These are phyloP conservation scores for Ectemnius lituratus DNA, from an alignment of 2,888 invertebrate genomes.

Conservation along the genomic window DNA sequence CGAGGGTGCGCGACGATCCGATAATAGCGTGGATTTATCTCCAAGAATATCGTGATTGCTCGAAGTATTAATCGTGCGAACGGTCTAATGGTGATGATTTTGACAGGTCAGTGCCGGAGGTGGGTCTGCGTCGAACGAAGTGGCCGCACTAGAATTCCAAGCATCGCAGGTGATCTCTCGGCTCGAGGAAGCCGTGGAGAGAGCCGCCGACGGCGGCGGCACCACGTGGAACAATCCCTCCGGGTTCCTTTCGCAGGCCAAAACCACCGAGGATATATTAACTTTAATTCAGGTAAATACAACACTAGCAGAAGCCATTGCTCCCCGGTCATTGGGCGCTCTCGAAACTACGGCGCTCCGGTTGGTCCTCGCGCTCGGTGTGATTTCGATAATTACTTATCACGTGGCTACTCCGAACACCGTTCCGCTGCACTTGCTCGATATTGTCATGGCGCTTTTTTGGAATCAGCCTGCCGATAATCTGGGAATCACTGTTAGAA, in stretches of 20 bases:
- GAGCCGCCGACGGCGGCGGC: conserved; percentile 75
- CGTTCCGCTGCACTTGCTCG: conserved; percentile 8
- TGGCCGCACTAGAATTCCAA: conserved; percentile 82
- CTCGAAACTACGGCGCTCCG: not conserved
- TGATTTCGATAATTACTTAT: conserved; percentile 24
- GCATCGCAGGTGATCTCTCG: conserved; percentile 86
- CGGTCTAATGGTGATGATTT: conserved; percentile 54
- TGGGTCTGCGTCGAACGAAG: conserved; percentile 61
- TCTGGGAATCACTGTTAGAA: too few species aligned
- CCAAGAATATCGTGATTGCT: not conserved
- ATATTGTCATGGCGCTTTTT: conserved; percentile 16
- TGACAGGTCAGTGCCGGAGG: conserved; percentile 73
- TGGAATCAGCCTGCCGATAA: not conserved
- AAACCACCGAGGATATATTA: conserved; percentile 79
- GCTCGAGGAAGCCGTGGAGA: conserved; percentile 83
- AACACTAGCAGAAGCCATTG: conserved; percentile 50
- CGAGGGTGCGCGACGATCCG: conserved; percentile 25
- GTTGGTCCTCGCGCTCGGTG: conserved; percentile 18
- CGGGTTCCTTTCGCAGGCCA: conserved; percentile 80
- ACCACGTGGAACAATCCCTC: conserved; percentile 79
- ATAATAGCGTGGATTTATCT: conserved; percentile 13
- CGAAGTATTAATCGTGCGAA: conserved; percentile 14
- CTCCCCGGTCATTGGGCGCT: conserved; percentile 37
- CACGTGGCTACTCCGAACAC: conserved; percentile 47
- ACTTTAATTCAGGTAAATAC: conserved; percentile 77